These are phyloP conservation scores for Spermophilus dauricus DNA, from an alignment of 2,113 vertebrate genomes.

Conservation along the genomic window DNA sequence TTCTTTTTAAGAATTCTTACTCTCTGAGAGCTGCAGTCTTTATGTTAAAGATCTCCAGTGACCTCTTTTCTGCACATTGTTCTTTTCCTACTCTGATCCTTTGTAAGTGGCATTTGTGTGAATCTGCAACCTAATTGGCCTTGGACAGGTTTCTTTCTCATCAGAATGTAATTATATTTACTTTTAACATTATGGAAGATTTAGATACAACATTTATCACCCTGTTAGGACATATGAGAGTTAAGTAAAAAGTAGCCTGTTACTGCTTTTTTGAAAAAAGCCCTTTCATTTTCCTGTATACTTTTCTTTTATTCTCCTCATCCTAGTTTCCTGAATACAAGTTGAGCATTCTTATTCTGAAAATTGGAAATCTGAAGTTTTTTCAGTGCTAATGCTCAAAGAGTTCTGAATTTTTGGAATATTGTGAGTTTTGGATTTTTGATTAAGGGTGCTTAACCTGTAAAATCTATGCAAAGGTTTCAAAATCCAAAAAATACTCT, in stretches of 20 bases:
- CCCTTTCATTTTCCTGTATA: not conserved
- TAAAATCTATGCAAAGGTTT: not conserved
- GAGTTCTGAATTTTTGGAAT: not conserved
- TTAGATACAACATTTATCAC: not conserved
- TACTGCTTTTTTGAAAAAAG: not conserved
- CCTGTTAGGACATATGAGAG: not conserved
- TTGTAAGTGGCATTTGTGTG: not conserved
- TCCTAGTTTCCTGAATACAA: not conserved
- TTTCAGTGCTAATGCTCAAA: not conserved
- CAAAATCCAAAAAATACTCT: not conserved
- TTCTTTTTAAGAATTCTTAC: not conserved
- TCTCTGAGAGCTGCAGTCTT: not conserved
- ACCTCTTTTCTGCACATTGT: not conserved
- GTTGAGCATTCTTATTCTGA: not conserved
- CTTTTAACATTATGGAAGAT: not conserved
- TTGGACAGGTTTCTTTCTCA: not conserved
- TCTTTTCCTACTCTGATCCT: not conserved
- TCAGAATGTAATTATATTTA: not conserved
- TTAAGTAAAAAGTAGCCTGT: not conserved
- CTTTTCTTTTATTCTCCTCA: not conserved
- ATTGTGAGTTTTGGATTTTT: not conserved
- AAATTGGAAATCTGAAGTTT: not conserved
- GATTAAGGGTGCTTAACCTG: not conserved
- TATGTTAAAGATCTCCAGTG: not conserved
- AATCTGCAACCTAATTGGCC: not conserved